Conservation (phyloP, 2,888 invertebrate genomes). For the Drosophila nr. fundita region DNA sequence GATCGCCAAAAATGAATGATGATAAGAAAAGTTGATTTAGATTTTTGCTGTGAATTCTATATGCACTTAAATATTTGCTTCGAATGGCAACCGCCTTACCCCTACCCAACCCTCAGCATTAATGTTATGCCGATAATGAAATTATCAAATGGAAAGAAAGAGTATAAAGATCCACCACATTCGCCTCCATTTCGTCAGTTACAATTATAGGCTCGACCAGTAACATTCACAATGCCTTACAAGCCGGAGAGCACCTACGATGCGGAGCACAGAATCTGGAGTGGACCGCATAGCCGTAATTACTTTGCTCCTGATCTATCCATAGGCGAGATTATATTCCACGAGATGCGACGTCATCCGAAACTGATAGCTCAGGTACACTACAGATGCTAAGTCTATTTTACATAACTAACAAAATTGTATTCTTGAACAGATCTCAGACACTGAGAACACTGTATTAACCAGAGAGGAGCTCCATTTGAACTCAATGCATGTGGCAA, state of each 20-base stretch:
- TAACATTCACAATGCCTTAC: too few species aligned
- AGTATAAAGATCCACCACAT: too few species aligned
- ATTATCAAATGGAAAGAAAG: too few species aligned
- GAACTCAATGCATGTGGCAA: slow-evolving; percentile 67
- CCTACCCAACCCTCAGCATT: too few species aligned
- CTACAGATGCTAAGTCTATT: accelerated
- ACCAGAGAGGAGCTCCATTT: slow-evolving; percentile 53
- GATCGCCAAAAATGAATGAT: too few species aligned
- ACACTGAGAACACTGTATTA: slow-evolving; percentile 58
- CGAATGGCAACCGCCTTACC: slow-evolving; percentile 10
- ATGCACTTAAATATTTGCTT: too few species aligned
- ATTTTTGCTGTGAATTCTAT: too few species aligned
- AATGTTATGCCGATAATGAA: not conserved
- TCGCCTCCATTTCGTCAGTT: too few species aligned
- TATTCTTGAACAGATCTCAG: slow-evolving; percentile 58
- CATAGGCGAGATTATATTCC: slow-evolving; percentile 64
- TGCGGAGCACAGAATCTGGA: slow-evolving; percentile 42
- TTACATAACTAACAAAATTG: not conserved
- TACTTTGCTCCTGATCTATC: slow-evolving; percentile 63
- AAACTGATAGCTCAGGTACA: slow-evolving; percentile 56
- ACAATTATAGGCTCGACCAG: too few species aligned
- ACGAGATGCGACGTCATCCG: slow-evolving; percentile 64
- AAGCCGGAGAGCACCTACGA: too few species aligned
- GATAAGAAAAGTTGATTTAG: too few species aligned
- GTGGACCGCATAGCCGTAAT: slow-evolving; percentile 15